phyloP scores from a whole-genome alignment of 2,113 vertebrate genomes.

The Apus apus region DNA sequence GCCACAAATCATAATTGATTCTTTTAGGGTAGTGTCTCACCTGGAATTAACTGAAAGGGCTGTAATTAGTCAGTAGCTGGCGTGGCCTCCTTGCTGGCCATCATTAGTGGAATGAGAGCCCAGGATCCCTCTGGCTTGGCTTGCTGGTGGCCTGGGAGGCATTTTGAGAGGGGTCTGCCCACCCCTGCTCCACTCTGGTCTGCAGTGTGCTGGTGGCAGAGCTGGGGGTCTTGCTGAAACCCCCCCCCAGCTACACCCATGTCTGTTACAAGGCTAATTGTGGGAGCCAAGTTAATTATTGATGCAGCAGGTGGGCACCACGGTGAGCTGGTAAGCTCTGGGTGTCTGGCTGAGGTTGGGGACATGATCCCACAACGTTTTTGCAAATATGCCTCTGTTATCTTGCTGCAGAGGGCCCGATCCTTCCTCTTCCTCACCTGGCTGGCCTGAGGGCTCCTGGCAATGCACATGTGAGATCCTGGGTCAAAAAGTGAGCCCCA shows the following conservation, averaged over 20 bases:
- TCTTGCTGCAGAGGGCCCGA: background rate
- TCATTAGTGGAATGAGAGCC: background rate
- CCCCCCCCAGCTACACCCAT: fast-evolving
- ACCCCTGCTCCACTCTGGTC: background rate
- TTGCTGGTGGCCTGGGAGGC: background rate
- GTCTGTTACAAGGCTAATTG: background rate
- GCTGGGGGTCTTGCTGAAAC: background rate
- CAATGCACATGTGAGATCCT: background rate
- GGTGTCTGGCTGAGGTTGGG: background rate
- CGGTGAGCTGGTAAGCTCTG: background rate
- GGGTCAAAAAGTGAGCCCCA: fast-evolving
- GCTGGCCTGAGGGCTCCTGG: background rate
- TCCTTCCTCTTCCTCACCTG: background rate
- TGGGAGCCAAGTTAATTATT: background rate
- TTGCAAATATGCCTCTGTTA: background rate
- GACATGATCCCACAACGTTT: background rate
- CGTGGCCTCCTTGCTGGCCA: background rate
- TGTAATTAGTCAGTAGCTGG: background rate
- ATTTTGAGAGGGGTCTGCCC: background rate
- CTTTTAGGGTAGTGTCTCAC: background rate
- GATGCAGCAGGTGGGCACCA: background rate
- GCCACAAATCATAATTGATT: background rate
- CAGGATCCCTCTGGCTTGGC: background rate
- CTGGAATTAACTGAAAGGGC: background rate
- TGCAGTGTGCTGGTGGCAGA: background rate